Conservation (phyloP, 2,113 vertebrate species). For the Protobothrops flavoviridis region DNA sequence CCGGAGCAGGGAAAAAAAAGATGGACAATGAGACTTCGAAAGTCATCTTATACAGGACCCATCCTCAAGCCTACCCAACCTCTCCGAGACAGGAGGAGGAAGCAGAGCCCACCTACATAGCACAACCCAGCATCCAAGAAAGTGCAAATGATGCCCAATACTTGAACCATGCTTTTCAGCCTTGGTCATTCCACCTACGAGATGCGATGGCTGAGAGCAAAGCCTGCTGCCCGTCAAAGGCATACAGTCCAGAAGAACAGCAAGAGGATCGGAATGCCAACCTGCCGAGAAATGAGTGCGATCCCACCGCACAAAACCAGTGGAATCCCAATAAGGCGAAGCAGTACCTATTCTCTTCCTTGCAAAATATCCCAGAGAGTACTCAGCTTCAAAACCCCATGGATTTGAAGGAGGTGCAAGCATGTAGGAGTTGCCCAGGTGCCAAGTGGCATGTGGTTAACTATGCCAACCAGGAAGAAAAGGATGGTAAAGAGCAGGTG, state of each 20-base stretch:
- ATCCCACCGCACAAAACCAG: constrained; percentile 41
- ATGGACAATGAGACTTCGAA: constrained; percentile 37
- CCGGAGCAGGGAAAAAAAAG: constrained; percentile 62
- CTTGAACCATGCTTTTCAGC: constrained; percentile 61
- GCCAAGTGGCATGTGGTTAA: constrained; percentile 29
- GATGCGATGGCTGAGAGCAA: constrained; percentile 54
- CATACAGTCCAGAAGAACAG: constrained; percentile 47
- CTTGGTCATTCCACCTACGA: constrained; percentile 42
- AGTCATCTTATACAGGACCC: constrained; percentile 63
- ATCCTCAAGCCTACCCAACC: constrained; percentile 55
- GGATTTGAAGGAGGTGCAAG: constrained; percentile 37
- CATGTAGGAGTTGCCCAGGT: constrained; percentile 38
- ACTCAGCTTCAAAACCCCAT: constrained; percentile 55
- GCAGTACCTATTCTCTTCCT: constrained; percentile 60
- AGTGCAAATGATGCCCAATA: not conserved
- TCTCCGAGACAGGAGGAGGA: constrained; percentile 48
- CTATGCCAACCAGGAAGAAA: constrained; percentile 53
- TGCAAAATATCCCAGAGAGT: constrained; percentile 68
- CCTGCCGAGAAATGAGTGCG: constrained; percentile 25
- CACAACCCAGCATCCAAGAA: constrained; percentile 33
- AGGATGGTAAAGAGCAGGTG: constrained; percentile 40
- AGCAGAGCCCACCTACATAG: constrained; percentile 27
- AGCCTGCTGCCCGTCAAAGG: constrained; percentile 37
- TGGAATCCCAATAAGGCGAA: constrained; percentile 56
- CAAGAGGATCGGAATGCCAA: constrained; percentile 60